These are phyloP conservation scores for Scarus forsteni DNA, from an alignment of 2,797 vertebrate species.

Conservation along the genomic window DNA sequence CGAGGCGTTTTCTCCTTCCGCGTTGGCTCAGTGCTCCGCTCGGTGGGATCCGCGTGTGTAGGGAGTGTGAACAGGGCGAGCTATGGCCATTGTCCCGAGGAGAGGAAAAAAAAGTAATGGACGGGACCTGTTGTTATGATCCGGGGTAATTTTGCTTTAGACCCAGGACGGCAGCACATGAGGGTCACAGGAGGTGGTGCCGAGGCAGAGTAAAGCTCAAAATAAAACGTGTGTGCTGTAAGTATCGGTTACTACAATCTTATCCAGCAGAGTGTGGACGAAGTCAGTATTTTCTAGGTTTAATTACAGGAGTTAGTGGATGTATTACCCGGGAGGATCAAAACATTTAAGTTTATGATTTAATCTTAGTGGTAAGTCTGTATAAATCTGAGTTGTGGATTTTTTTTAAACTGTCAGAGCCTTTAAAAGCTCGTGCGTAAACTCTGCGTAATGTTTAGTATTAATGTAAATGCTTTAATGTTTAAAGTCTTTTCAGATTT, in stretches of 20 bases:
- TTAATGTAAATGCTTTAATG: background rate
- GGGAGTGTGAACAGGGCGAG: constrained; percentile 58
- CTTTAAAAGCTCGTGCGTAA: background rate
- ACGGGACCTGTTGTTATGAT: constrained; percentile 85
- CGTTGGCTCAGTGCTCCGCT: constrained; percentile 49
- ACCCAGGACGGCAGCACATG: constrained; percentile 76
- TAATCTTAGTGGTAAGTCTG: too few relatives aligned
- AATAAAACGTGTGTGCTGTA: constrained; percentile 66
- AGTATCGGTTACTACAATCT: constrained; percentile 60
- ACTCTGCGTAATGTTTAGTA: constrained; percentile 3
- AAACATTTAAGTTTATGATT: too few relatives aligned
- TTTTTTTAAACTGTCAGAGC: constrained; percentile 20
- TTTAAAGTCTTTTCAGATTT: constrained; percentile 1
- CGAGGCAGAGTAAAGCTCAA: constrained; percentile 53
- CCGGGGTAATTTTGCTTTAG: constrained; percentile 80
- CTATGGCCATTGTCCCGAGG: constrained; percentile 70
- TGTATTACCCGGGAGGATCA: too few relatives aligned
- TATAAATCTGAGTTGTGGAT: background rate
- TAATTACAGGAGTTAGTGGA: too few relatives aligned
- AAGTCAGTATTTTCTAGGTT: background rate
- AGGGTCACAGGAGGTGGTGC: constrained; percentile 80
- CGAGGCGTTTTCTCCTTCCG: constrained; percentile 41
- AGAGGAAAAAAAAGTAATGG: constrained; percentile 63
- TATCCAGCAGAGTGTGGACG: background rate
- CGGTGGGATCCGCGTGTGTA: constrained; percentile 61